Evolutionary conservation across 2,888 invertebrate species (phyloP).

Genomic region (Dynastes maya): DNA sequence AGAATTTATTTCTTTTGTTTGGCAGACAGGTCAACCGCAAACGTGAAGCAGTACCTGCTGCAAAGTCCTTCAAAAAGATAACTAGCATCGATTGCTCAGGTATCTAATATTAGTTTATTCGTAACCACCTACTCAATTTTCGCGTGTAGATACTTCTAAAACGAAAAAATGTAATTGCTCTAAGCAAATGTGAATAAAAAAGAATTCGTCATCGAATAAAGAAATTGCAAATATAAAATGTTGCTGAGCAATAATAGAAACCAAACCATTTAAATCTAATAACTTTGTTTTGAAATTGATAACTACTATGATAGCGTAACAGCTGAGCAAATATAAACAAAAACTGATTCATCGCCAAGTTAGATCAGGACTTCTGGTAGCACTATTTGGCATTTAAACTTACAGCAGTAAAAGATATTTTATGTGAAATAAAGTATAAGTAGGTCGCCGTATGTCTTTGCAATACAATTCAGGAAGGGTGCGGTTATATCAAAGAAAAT

Average conservation of each 20-base stretch:
- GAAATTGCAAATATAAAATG: conserved; percentile 1
- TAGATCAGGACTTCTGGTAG: not conserved
- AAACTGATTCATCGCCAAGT: conserved; percentile 22
- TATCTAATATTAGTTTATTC: conserved; percentile 10
- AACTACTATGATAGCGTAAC: conserved; percentile 14
- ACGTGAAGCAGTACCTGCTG: conserved; percentile 28
- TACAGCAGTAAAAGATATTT: conserved; percentile 30
- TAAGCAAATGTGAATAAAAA: not conserved
- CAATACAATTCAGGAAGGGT: conserved; percentile 64
- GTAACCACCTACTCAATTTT: conserved; percentile 5
- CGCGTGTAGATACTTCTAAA: not conserved
- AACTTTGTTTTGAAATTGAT: conserved; percentile 12
- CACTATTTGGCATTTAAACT: conserved; percentile 34
- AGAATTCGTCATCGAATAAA: not conserved
- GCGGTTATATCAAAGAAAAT: conserved; percentile 70
- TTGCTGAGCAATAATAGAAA: conserved; percentile 11
- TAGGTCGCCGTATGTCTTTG: conserved; percentile 66
- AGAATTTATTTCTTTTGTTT: conserved; percentile 52
- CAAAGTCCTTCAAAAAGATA: conserved; percentile 38
- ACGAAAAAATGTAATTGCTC: not conserved
- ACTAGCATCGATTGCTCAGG: not conserved
- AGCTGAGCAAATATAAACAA: conserved; percentile 34
- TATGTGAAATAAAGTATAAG: conserved; percentile 54
- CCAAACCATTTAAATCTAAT: too few relatives aligned
- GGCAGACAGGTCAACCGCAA: conserved; percentile 48